Evolutionary conservation across 1,140 invertebrate species (phyloP).

Genomic region (Panulirus ornatus): DNA sequence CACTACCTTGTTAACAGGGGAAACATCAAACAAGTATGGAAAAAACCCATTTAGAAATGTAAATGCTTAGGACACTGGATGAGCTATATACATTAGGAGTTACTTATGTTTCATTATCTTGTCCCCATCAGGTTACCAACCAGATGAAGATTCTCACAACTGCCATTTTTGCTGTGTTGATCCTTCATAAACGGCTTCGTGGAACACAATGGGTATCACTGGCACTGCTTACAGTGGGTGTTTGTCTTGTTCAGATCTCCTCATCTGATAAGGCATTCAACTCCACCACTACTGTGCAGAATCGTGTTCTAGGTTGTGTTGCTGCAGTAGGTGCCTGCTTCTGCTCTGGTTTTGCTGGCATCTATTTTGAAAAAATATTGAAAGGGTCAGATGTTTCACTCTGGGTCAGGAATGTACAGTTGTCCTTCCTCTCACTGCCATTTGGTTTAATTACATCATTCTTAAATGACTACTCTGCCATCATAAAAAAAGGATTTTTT

Average conservation of each 20-base stretch:
- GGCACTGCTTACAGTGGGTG: slow-evolving; percentile 73
- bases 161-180: slow-evolving; percentile 96
- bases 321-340: slow-evolving; percentile 94
- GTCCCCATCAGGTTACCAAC: slow-evolving; percentile 93
- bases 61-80: neutral
- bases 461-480: slow-evolving; percentile 78
- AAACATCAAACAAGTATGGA: no score
- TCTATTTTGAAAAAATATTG: slow-evolving; percentile 99
- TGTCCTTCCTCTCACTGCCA: slow-evolving; percentile 82
- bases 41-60: no score
- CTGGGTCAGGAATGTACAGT: slow-evolving; percentile 97
- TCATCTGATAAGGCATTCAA: slow-evolving; percentile 77
- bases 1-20: no score
- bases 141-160: slow-evolving; percentile 99
- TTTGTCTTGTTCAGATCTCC: slow-evolving; percentile 86
- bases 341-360: slow-evolving; percentile 98
- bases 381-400: slow-evolving; percentile 94
- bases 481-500: slow-evolving; percentile 84
- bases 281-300: slow-evolving; percentile 81
- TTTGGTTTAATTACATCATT: slow-evolving; percentile 86
- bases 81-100: neutral
- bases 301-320: slow-evolving; percentile 88
- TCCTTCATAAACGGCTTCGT: slow-evolving; percentile 88
- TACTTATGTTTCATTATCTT: slow-evolving; percentile 13
- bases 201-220: slow-evolving; percentile 80